Evolutionary conservation across 2,888 invertebrate species (phyloP), one percentile per base, ranked within the genome.

Genomic region (Hirudinaria manillensis): DNA sequence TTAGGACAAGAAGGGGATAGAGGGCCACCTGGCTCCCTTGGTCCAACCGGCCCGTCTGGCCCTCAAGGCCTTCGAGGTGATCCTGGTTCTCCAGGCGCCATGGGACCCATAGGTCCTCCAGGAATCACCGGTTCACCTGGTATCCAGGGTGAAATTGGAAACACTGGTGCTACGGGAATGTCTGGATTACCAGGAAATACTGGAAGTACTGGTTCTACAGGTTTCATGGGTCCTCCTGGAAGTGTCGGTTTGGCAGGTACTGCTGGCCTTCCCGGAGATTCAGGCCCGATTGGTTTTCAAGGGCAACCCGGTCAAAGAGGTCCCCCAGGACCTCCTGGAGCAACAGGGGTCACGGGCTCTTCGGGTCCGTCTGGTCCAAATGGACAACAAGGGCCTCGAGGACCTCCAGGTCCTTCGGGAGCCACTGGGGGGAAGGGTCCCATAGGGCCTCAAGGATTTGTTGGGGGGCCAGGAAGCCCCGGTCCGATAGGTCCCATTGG

Each of bases 201-300:
- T 27, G 77, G 77, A 24, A 21, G 27, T 56, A 56, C 71, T 24
- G 76, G 77, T 34, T 21, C 34, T 45, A 21, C 75, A 16, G 77
- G 77, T 21, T 72, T 53, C 29, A 56, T 34, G 34, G 77, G 77
- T 19, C 27, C 67, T n/a, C 38, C 76, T 32, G 76, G 75, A 51
- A 55, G 27, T 45, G n/a, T 71, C n/a, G 76, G 76, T n/a, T n/a
- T 36, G 34, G 65, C 76, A 36, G 76, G 76, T 32, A 45, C 70
- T 24, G 21, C 70, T 66, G 83, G 83, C 27, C 38, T 79, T 27
- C 51, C 71, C 27, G 78, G 78, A 68, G 56, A 67, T 24, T 7
- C 36, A n/a, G 78, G 77, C 27, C 55, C 70, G 13, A 70, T 76
- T 24, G 78, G 78, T 32, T 36, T 66, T 1, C 74, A 67, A 29